Evolutionary conservation across 1,140 invertebrate genomes (phyloP).

Genomic region (Pachypeltis micranthus): DNA sequence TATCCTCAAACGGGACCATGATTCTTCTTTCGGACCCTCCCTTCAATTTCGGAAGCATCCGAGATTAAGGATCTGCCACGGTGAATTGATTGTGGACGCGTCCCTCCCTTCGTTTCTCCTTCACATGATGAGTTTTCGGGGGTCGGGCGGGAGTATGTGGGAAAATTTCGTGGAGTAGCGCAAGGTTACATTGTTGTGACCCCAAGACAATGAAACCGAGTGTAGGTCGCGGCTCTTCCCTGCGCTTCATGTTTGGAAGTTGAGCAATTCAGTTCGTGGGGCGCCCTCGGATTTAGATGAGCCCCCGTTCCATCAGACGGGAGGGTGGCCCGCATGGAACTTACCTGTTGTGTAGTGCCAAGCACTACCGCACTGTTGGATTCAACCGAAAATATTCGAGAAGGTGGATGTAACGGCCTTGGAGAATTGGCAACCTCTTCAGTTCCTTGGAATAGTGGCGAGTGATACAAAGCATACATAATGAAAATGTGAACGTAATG

Average conservation of each 20-base stretch:
- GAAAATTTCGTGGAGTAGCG: not conserved
- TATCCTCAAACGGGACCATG: conserved; percentile 7
- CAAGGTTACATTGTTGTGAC: not conserved
- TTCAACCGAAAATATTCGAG: too few species aligned
- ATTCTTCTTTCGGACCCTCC: not conserved
- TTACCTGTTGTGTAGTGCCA: not conserved
- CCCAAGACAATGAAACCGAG: not conserved
- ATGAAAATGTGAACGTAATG: too few species aligned
- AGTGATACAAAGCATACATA: too few species aligned
- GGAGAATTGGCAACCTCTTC: too few species aligned
- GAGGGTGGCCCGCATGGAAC: not conserved
- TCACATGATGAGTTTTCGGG: not conserved
- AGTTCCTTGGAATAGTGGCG: too few species aligned
- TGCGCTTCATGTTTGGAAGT: not conserved
- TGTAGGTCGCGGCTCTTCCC: too few species aligned
- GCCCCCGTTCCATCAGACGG: not conserved
- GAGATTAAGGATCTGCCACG: not conserved
- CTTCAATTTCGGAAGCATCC: not conserved
- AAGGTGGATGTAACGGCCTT: too few species aligned
- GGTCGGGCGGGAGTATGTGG: not conserved
- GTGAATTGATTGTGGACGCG: too few species aligned
- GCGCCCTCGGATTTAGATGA: not conserved
- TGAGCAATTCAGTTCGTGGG: too few species aligned
- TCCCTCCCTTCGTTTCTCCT: not conserved
- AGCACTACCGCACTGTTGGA: too few species aligned